Base-by-base conservation (phyloP, 2,888 invertebrate genomes). In the Dascillus cervinus region DNA sequence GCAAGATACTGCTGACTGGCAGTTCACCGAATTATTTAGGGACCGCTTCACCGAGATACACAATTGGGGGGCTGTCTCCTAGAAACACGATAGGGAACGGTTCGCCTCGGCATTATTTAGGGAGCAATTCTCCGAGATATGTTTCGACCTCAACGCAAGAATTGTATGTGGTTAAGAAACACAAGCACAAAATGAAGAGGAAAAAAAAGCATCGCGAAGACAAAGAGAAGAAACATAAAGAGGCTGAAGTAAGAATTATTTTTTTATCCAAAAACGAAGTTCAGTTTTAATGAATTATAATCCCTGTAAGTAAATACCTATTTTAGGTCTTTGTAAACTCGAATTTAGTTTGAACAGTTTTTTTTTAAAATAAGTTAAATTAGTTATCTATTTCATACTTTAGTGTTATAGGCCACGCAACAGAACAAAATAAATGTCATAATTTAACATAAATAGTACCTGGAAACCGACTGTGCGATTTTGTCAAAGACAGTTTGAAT, bases 181-280 rank as follows among this genome's bases (percentile, higher is more conserved):
- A 66, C 37, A 67, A 67, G 34, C 68, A 67, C 42, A 72, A 73
- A 52, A 73, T 81, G 26, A 87, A 87, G 61, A 82, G 83, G 60
- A 85, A 86, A 72, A 82, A 82, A 58, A 81, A 79, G 56, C 77
- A 79, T 52, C 78, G 76, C 53, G 70, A 75, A 37, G 76, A 75
- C 39, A 77, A 57, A 33, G 62, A 63, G 37, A 44, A 56, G 27
- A 62, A 60, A 37, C 58, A 62, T 34, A 62, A 59, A 39, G 62
- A 63, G 19, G 55, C 51, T 9, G 62, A 62, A 51, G 62, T 61
- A 50, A 48, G 46, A 25, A 13, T 4, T 9, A 6, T 17, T 8
- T 6, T 17, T 17, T 17, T n/a, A n/a, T n/a, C n/a, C n/a, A n/a
- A n/a, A n/a, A n/a, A n/a, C n/a, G n/a, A n/a, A n/a, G n/a, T n/a